phyloP scores from a whole-genome alignment of 2,888 invertebrate species.

The Andricus quercusramuli region DNA sequence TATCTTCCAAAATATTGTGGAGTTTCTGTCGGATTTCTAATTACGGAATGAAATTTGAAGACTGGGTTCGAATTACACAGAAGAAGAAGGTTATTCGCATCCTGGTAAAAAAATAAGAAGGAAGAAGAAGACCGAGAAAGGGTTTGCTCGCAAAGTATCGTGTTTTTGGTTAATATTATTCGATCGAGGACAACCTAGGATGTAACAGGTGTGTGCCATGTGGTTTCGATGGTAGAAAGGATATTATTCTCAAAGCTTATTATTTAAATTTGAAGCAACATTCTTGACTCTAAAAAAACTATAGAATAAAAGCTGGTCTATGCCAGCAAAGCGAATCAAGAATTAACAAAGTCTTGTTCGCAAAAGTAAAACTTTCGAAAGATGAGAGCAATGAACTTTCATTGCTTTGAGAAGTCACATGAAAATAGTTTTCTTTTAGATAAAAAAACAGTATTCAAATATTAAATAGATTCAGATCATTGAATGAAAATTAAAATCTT shows the following conservation, averaged over 20 bases:
- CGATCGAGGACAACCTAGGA: slow-evolving; percentile 2
- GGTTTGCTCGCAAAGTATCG: neutral
- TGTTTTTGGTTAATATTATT: slow-evolving; percentile 18
- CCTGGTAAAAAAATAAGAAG: neutral
- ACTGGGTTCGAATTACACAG: neutral
- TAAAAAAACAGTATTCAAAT: neutral
- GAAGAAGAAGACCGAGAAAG: neutral
- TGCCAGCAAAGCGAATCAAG: neutral
- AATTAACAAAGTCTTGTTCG: neutral
- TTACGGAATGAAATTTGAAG: neutral
- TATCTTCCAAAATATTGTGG: neutral
- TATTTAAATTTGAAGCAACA: neutral
- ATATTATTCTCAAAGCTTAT: slow-evolving; percentile 5
- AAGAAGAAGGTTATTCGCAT: neutral
- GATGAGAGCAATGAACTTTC: neutral
- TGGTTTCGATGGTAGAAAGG: slow-evolving; percentile 6
- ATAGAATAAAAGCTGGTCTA: neutral
- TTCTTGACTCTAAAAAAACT: neutral
- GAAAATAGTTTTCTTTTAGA: neutral
- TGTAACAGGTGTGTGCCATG: slow-evolving; percentile 41
- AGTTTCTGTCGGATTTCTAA: neutral
- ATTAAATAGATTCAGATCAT: neutral
- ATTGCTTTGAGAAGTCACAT: neutral
- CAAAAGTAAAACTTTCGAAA: neutral
- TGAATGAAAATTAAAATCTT: neutral